Percentiles rank a stretch among this genome's conserved stretches.
phyloP scores from a whole-genome alignment of 2,888 invertebrate species.

The Troides aeacus region DNA sequence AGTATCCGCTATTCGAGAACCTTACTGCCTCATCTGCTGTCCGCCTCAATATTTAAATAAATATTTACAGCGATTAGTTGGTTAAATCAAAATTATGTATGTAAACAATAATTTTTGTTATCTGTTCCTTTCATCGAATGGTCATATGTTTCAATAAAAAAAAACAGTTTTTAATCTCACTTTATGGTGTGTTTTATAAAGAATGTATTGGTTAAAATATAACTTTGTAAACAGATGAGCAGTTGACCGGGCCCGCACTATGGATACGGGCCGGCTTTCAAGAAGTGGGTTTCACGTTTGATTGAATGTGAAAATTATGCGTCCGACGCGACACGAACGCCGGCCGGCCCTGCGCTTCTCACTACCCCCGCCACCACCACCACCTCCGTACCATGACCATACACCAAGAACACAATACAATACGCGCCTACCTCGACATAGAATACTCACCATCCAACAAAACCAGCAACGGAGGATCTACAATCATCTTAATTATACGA shows the following conservation, averaged over 20 bases:
- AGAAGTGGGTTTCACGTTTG: slow-evolving; percentile 56
- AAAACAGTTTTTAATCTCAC: no score
- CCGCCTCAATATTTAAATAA: no score
- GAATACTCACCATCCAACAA: background rate
- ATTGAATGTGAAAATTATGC: slow-evolving; percentile 69
- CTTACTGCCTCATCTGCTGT: no score
- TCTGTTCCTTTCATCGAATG: no score
- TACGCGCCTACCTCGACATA: background rate
- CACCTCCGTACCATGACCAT: background rate
- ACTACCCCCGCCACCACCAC: slow-evolving; percentile 13
- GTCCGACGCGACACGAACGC: slow-evolving; percentile 33
- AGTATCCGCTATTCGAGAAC: no score
- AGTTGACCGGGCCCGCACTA: slow-evolving; percentile 37
- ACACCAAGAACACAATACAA: slow-evolving; percentile 3
- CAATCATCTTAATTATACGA: background rate
- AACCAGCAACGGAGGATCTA: slow-evolving; percentile 10
- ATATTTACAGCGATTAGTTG: no score
- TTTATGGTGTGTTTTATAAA: no score
- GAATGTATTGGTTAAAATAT: no score
- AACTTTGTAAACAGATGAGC: no score
- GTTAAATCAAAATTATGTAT: no score
- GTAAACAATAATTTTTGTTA: no score
- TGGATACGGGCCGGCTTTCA: slow-evolving; percentile 45
- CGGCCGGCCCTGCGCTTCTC: slow-evolving; percentile 26
- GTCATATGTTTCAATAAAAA: no score